phyloP scores from a whole-genome alignment of 1,140 invertebrate genomes.

The Drosophila tropicalis region DNA sequence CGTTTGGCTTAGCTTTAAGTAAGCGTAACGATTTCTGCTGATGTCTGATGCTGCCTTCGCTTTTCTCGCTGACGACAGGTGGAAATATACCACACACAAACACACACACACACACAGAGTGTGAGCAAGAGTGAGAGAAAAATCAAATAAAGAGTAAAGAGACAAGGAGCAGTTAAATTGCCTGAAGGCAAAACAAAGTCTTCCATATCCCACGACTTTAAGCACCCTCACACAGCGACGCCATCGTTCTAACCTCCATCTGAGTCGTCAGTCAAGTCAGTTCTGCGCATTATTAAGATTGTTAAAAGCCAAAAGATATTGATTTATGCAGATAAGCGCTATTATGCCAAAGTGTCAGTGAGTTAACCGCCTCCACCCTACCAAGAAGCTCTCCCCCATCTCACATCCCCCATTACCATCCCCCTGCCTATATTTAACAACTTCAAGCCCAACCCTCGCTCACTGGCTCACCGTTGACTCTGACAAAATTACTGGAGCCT shows the following conservation, averaged over 20 bases:
- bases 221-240: neutral
- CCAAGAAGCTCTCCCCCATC: neutral
- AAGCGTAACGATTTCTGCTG: constrained; percentile 13
- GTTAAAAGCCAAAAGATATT: constrained; percentile 74
- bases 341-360: constrained; percentile 71
- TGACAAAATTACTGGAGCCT: constrained; percentile 46
- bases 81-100: neutral
- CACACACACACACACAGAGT: neutral
- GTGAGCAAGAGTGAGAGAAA: neutral
- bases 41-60: constrained; percentile 6
- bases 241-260: neutral
- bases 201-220: constrained; percentile 1
- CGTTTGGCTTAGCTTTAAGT: constrained; percentile 11
- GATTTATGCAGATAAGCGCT: constrained; percentile 77
- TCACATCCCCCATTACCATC: too few species aligned
- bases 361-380: constrained; percentile 36
- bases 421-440: neutral
- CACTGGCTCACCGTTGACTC: constrained; percentile 15
- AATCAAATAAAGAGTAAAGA: neutral
- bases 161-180: constrained; percentile 1
- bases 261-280: constrained; percentile 26
- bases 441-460: constrained; percentile 4
- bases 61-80: constrained; percentile 21
- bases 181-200: constrained; percentile 9
- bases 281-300: constrained; percentile 68